A percentile compares a stretch with the other conserved stretches of the same genome.
phyloP scores from a whole-genome alignment of 2,888 invertebrate genomes.

The Lasius fuliginosus region DNA sequence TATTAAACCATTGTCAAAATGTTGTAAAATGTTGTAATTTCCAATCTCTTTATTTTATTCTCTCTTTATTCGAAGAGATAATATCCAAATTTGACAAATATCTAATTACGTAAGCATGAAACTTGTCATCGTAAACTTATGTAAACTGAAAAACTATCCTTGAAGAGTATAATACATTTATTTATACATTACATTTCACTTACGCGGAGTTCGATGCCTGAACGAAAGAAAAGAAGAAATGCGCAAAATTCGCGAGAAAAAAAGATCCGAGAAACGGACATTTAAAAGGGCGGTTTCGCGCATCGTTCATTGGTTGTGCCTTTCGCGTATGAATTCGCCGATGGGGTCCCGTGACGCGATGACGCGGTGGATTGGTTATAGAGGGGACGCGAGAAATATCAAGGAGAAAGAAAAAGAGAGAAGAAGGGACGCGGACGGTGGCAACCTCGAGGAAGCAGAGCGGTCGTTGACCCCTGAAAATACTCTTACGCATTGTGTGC shows the following conservation, averaged over 20 bases:
- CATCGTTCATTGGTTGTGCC: conserved; percentile 52
- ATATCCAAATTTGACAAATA: conserved; percentile 2
- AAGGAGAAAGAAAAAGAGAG: conserved; percentile 28
- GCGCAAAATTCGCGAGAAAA: conserved; percentile 27
- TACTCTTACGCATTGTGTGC: conserved; percentile 85
- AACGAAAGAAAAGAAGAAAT: conserved; percentile 18
- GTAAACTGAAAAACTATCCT: background rate
- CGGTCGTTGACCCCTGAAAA: conserved; percentile 85
- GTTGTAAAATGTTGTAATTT: background rate
- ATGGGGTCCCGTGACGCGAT: conserved; percentile 57
- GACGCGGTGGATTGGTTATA: conserved; percentile 14
- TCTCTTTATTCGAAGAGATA: conserved; percentile 34
- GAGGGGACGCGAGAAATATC: conserved; percentile 31
- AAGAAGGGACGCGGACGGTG: conserved; percentile 28
- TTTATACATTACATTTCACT: conserved; percentile 20
- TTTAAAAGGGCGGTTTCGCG: conserved; percentile 46
- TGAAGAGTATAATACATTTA: background rate
- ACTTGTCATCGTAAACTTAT: background rate
- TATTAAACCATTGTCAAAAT: conserved; percentile 27
- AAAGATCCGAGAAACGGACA: conserved; percentile 18
- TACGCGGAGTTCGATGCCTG: background rate
- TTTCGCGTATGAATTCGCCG: conserved; percentile 72
- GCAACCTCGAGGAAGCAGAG: conserved; percentile 81
- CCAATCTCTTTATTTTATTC: background rate
- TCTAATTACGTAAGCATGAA: too few species aligned